phyloP scores from a whole-genome alignment of 2,797 vertebrate species.

The Poeciliopsis presidionis region DNA sequence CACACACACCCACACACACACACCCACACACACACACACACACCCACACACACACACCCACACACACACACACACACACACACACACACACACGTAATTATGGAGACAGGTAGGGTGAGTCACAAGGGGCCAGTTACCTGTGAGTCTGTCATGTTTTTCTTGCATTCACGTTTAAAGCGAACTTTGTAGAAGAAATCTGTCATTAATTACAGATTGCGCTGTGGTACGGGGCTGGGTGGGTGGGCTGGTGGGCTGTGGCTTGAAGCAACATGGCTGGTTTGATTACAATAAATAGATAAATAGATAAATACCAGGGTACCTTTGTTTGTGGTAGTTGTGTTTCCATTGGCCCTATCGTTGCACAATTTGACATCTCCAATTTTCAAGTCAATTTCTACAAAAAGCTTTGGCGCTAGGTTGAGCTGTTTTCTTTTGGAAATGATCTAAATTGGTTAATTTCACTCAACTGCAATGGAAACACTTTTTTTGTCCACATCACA shows the following conservation, averaged over 20 bases:
- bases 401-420: too few relatives aligned
- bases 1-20: constrained; percentile 18
- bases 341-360: too few relatives aligned
- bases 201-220: constrained; percentile 18
- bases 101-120: constrained; percentile 34
- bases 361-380: too few relatives aligned
- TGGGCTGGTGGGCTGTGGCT: constrained; percentile 1
- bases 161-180: not conserved
- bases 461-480: too few relatives aligned
- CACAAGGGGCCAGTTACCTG: constrained; percentile 33
- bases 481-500: too few relatives aligned
- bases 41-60: not conserved
- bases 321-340: too few relatives aligned
- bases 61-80: constrained; percentile 9
- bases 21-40: not conserved
- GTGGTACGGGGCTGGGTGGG: not conserved
- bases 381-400: too few relatives aligned
- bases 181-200: constrained; percentile 6
- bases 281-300: not conserved
- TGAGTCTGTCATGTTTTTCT: constrained; percentile 16
- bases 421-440: too few relatives aligned
- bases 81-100: constrained; percentile 11
- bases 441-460: too few relatives aligned
- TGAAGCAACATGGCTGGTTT: not conserved
- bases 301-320: too few relatives aligned